A percentile compares a stretch with the other conserved stretches of the same genome.
These are phyloP conservation scores for Drosophila auraria DNA, from an alignment of 1,140 invertebrate species.

Conservation along the genomic window DNA sequence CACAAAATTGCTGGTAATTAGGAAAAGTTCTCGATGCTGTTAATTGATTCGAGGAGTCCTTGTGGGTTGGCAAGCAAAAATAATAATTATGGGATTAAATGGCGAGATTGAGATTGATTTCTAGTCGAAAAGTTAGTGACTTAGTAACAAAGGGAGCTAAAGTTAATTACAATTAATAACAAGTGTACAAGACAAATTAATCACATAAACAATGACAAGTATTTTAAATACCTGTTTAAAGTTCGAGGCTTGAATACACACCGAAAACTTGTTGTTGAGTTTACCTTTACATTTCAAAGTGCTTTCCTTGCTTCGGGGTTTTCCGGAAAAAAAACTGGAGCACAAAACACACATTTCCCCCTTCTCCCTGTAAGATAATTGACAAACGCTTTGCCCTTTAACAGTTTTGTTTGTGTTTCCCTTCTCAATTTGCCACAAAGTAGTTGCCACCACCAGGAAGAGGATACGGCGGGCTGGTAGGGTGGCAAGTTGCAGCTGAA, in stretches of 20 bases:
- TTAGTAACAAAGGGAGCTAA: background rate
- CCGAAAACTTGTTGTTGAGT: background rate
- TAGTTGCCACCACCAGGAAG: slow-evolving; percentile 27
- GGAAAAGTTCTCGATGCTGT: slow-evolving; percentile 32
- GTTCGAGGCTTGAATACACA: background rate
- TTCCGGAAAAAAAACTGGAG: slow-evolving; percentile 11
- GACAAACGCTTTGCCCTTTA: slow-evolving; percentile 42
- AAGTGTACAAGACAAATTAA: background rate
- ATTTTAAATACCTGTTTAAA: background rate
- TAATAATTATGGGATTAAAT: slow-evolving; percentile 23
- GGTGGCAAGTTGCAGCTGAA: slow-evolving; percentile 15
- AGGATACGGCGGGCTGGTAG: background rate
- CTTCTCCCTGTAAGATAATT: slow-evolving; percentile 22
- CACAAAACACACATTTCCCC: slow-evolving; percentile 13
- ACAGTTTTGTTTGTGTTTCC: slow-evolving; percentile 44
- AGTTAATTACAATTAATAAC: background rate
- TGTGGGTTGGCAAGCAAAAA: slow-evolving; percentile 6
- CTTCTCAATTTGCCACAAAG: slow-evolving; percentile 48
- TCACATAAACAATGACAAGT: no score
- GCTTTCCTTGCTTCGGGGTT: background rate
- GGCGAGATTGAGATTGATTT: background rate
- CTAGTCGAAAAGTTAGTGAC: no score
- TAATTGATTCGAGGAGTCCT: slow-evolving; percentile 30
- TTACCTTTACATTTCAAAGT: slow-evolving; percentile 10
- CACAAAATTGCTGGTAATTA: slow-evolving; percentile 45